Percentiles rank a stretch among this genome's conserved stretches.
Conservation (phyloP, 2,888 invertebrate species). For the Nyleta sp. region DNA sequence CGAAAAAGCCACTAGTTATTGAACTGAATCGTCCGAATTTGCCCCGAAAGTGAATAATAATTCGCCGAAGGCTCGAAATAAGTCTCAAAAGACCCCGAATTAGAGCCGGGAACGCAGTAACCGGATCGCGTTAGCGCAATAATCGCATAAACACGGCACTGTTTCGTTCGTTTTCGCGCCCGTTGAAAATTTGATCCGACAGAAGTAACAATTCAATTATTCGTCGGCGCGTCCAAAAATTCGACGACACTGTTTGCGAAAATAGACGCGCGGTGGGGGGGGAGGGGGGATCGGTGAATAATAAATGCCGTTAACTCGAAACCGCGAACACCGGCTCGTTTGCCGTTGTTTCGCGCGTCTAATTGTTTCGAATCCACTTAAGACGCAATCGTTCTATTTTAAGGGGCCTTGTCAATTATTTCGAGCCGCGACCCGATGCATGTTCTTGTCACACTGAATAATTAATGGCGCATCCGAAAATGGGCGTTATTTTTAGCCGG, state of each 20-base stretch:
- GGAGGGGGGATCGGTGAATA: too few species aligned
- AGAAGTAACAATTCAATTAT: conserved; percentile 26
- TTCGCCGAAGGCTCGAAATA: too few species aligned
- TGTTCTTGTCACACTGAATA: conserved; percentile 49
- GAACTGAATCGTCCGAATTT: too few species aligned
- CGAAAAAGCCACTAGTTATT: too few species aligned
- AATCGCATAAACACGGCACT: neutral
- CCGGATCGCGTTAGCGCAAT: neutral
- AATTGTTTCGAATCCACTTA: conserved; percentile 57
- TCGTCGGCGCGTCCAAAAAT: conserved; percentile 25
- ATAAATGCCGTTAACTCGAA: conserved; percentile 22
- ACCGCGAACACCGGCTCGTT: conserved; percentile 32
- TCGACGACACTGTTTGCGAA: conserved; percentile 34
- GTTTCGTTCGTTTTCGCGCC: neutral
- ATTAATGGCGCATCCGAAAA: conserved; percentile 32
- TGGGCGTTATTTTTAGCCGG: conserved; percentile 47
- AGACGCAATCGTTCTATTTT: conserved; percentile 48
- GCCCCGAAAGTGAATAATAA: too few species aligned
- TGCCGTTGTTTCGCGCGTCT: conserved; percentile 42
- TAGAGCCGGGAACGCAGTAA: neutral
- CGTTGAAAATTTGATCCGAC: conserved; percentile 5
- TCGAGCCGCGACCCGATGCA: conserved; percentile 42
- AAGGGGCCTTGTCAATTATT: conserved; percentile 53
- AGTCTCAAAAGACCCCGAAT: too few species aligned
- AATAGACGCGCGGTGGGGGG: conserved; percentile 28